Conservation (phyloP, 2,113 vertebrate species). For the Rhinolophus sinicus region DNA sequence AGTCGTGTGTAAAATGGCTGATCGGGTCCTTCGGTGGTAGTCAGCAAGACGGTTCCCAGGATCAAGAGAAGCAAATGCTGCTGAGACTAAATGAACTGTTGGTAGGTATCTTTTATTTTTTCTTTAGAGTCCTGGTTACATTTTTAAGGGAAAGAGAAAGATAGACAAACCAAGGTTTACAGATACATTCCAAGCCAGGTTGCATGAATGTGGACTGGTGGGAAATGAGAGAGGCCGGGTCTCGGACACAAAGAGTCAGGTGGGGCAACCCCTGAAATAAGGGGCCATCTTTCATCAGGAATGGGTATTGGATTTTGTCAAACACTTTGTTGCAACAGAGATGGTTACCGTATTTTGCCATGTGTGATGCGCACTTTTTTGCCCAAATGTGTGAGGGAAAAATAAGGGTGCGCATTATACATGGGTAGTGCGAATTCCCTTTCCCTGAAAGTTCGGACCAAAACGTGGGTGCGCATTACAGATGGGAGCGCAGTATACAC, state of each 20-base stretch:
- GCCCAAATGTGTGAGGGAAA: too few species aligned
- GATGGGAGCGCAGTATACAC: too few species aligned
- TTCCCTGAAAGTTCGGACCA: too few species aligned
- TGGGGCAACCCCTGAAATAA: not conserved
- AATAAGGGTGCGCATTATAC: too few species aligned
- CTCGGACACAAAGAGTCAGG: too few species aligned
- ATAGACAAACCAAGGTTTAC: not conserved
- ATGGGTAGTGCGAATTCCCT: too few species aligned
- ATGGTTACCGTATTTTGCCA: not conserved
- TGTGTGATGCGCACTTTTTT: too few species aligned
- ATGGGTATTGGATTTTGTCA: not conserved
- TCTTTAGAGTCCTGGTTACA: not conserved
- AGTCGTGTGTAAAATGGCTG: conserved; percentile 89
- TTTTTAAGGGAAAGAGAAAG: not conserved
- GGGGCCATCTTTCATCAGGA: too few species aligned
- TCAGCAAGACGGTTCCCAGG: conserved; percentile 75
- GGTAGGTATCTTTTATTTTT: conserved; percentile 77
- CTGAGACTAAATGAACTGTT: conserved; percentile 86
- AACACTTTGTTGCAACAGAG: not conserved
- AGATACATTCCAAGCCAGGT: not conserved
- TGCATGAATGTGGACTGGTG: rapidly evolving
- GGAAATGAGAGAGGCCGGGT: not conserved
- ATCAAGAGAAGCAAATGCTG: conserved; percentile 87
- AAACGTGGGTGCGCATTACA: too few species aligned
- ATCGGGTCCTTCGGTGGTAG: conserved; percentile 80